Percentiles rank a stretch among this genome's conserved stretches.
Evolutionary conservation across 2,113 vertebrate genomes (phyloP).

Genomic region (Pomatorhinus ruficollis): DNA sequence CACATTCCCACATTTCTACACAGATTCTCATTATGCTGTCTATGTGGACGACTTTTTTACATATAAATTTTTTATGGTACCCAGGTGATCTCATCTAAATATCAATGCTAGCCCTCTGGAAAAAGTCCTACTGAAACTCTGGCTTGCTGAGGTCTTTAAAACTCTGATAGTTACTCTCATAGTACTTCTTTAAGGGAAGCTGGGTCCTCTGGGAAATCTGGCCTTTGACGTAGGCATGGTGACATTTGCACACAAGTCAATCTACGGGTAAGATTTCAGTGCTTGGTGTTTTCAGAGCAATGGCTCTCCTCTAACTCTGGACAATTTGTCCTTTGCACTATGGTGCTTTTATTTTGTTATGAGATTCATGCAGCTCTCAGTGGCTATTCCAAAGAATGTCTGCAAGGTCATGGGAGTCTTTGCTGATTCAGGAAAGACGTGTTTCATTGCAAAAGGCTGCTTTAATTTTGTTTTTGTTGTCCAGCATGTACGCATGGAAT

Average conservation of each 20-base stretch:
- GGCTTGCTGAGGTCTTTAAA: neutral
- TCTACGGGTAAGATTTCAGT: neutral
- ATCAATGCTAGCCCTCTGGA: neutral
- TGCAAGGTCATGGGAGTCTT: conserved; percentile 63
- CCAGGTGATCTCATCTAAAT: neutral
- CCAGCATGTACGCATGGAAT: conserved; percentile 62
- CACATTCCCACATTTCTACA: neutral
- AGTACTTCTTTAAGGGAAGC: neutral
- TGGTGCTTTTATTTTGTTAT: conserved; percentile 32
- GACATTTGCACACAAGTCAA: conserved; percentile 9
- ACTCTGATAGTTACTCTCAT: neutral
- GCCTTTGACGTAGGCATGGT: neutral
- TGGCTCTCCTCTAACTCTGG: neutral
- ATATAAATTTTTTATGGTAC: neutral
- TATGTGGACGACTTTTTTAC: neutral
- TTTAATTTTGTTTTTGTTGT: conserved; percentile 69
- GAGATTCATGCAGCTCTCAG: conserved; percentile 30
- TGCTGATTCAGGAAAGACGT: conserved; percentile 65
- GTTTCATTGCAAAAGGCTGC: conserved; percentile 62
- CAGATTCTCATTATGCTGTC: neutral
- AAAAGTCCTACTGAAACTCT: neutral
- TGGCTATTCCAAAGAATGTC: conserved; percentile 34
- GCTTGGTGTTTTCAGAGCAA: conserved; percentile 1
- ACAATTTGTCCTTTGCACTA: neutral
- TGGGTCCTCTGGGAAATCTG: neutral